phyloP scores from a whole-genome alignment of 1,140 invertebrate species.

The Trichonephila inaurata region DNA sequence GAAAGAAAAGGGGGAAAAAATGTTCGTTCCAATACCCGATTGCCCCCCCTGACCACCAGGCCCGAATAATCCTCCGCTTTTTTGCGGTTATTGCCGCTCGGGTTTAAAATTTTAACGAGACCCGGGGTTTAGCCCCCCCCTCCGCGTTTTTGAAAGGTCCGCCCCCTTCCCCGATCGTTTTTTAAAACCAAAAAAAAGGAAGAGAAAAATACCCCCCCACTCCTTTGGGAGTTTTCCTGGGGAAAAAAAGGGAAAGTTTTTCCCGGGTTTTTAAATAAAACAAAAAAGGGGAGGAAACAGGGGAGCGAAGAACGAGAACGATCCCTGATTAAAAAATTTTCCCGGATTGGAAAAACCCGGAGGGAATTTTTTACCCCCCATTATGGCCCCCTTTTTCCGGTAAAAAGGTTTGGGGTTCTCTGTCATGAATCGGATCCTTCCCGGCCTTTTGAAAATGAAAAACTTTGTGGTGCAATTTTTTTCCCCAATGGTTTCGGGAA shows the following conservation, averaged over 20 bases:
- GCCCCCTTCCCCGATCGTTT: background rate
- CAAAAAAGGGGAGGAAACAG: conserved; percentile 58
- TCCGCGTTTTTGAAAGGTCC: background rate
- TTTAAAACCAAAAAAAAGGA: conserved; percentile 66
- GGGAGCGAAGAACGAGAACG: background rate
- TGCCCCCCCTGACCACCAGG: conserved; percentile 7
- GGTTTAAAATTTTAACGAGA: conserved; percentile 76
- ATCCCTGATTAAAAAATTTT: conserved; percentile 58
- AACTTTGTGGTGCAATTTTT: conserved; percentile 28
- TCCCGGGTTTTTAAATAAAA: conserved; percentile 76
- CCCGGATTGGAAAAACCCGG: conserved; percentile 13
- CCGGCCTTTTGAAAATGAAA: background rate
- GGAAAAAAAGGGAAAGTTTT: conserved; percentile 74
- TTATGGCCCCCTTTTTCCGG: background rate
- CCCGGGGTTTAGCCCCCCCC: conserved; percentile 15
- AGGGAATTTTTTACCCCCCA: conserved; percentile 3
- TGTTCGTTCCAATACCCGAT: conserved; percentile 16
- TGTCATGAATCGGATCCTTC: too few species aligned
- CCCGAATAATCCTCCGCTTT: conserved; percentile 40
- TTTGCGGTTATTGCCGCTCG: conserved; percentile 52
- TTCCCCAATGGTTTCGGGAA: background rate
- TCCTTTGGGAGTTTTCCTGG: conserved; percentile 62
- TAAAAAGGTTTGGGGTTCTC: background rate
- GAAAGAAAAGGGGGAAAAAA: conserved; percentile 16
- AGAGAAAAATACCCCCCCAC: background rate